phyloP scores from a whole-genome alignment of 2,113 vertebrate species.

The Vidua macroura region DNA sequence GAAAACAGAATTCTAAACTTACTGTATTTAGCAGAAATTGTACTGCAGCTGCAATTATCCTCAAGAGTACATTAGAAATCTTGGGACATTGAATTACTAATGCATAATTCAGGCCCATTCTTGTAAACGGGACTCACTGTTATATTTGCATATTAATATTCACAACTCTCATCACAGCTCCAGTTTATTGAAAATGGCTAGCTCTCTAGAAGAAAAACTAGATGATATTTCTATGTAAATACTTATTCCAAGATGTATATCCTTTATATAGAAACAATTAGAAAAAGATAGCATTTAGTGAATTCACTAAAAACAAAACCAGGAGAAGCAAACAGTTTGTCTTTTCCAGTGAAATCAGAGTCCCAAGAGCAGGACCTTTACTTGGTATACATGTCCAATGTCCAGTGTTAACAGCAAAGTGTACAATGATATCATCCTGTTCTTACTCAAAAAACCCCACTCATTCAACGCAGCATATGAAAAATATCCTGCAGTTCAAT shows the following conservation, averaged over 20 bases:
- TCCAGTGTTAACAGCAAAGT: background rate
- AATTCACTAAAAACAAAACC: background rate
- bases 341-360: background rate
- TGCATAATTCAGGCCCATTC: background rate
- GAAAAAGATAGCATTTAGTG: background rate
- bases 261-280: background rate
- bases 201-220: background rate
- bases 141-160: background rate
- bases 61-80: background rate
- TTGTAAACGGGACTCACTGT: background rate
- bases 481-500: background rate
- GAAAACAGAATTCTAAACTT: background rate
- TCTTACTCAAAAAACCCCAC: background rate
- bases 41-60: background rate
- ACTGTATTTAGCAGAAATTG: background rate
- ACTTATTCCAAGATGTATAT: background rate
- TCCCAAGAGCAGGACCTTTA: background rate
- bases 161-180: background rate
- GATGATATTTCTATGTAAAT: background rate
- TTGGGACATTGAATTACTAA: background rate
- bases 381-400: background rate
- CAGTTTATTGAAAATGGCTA: background rate
- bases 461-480: background rate
- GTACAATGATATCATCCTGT: background rate
- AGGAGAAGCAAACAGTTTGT: background rate